These are phyloP conservation scores for rabbit (Oryctolagus cuniculus) DNA, from an alignment of 2,113 vertebrate genomes.

Conservation along the genomic window DNA sequence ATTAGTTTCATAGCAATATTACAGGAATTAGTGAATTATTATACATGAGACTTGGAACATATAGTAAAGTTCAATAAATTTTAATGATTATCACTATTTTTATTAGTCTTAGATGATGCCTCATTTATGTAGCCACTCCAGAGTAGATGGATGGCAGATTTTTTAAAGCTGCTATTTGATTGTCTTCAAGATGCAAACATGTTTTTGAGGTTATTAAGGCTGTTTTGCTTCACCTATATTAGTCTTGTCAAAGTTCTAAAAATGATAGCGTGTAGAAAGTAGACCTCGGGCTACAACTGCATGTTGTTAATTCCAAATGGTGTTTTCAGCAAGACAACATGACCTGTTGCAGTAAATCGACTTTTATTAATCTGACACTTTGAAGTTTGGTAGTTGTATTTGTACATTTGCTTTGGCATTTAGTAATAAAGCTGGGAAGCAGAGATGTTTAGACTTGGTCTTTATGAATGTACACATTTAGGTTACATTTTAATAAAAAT, in stretches of 20 bases:
- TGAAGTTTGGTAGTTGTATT: conserved; percentile 50
- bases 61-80: background rate
- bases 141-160: background rate
- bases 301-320: background rate
- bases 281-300: background rate
- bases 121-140: background rate
- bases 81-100: conserved; percentile 28
- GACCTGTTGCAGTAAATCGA: background rate
- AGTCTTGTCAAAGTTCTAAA: background rate
- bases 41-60: background rate
- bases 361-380: background rate
- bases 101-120: background rate
- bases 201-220: conserved; percentile 26
- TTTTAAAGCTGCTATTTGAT: conserved; percentile 17
- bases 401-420: conserved; percentile 15
- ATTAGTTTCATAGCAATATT: background rate
- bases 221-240: background rate
- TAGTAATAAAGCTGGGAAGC: background rate
- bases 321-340: conserved; percentile 4
- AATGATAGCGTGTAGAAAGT: background rate
- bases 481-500: conserved; percentile 54
- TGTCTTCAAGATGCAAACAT: conserved; percentile 22
- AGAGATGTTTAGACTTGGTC: background rate
- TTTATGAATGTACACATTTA: conserved; percentile 4
- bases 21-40: background rate